Evolutionary conservation across 2,888 invertebrate genomes (phyloP), one percentile per base, ranked within the genome.

Genomic region (Ischnura elegans): DNA sequence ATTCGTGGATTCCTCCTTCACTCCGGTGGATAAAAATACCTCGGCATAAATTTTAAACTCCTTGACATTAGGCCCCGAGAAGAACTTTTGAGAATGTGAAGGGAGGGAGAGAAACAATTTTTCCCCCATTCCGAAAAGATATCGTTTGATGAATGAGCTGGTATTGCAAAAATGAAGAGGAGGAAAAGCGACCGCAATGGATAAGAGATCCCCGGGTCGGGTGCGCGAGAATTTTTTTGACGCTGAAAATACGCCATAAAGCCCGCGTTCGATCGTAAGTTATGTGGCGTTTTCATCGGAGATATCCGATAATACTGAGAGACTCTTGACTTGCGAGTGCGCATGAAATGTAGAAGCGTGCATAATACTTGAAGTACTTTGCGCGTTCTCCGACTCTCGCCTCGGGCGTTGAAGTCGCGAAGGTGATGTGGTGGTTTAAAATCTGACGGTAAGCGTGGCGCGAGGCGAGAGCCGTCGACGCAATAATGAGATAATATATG

Each of bases 251-350:
- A n/a, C 36, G 76, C 36, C 16, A 0, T 6, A n/a, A 76, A 36
- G 13, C 76, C 76, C 36, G 0, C 76, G 10, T 36, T 29, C 29
- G 16, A 76, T 76, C 36, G 13, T 76, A 36, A 76, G 36, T 76
- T 76, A 76, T 36, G 76, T 5, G 76, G 36, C 76, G 76, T 76
- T 76, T 76, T 76, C 76, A 76, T 76, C 76, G 36, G 76, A 29
- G 76, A 76, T 76, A 36, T 13, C 76, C 76, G 76, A 76, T 76
- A 76, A 36, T 36, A 36, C 76, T 76, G 13, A 19, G 51, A 51
- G 51, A 19, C 29, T 36, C 16, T 29, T 8, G 76, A 2, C 29
- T 36, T 36, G 76, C 13, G 76, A 2, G 76, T 10, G 66, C 29
- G 29, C 19, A 76, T 25, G 36, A 76, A 36, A 36, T 13, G 36